Conservation (phyloP, 2,113 vertebrate genomes). For the Corythaeola cristata region DNA sequence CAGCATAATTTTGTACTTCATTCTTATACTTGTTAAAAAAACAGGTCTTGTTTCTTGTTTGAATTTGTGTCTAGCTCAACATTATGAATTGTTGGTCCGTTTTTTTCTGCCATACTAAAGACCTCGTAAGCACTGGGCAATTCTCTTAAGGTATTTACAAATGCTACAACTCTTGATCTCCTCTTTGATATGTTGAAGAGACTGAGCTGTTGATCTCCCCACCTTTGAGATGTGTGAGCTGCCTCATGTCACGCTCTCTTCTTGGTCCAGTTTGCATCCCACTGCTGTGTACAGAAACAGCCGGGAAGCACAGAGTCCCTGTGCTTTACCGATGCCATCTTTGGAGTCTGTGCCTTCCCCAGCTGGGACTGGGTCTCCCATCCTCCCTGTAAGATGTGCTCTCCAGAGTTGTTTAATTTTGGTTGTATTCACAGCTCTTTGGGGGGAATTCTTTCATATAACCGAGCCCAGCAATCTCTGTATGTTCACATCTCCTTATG, state of each 20-base stretch:
- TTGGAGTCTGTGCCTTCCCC: not conserved
- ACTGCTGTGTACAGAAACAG: not conserved
- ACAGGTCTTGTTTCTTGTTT: not conserved
- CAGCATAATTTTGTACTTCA: not conserved
- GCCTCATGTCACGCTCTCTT: not conserved
- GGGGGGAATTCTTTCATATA: not conserved
- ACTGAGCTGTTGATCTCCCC: not conserved
- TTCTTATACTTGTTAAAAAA: not conserved
- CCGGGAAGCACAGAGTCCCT: not conserved
- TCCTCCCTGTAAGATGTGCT: not conserved
- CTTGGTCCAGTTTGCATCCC: not conserved
- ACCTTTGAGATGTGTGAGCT: not conserved
- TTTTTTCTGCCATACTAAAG: not conserved
- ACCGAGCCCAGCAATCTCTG: not conserved
- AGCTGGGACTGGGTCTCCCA: not conserved
- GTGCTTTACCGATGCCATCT: not conserved
- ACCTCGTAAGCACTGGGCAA: not conserved
- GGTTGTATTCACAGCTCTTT: not conserved
- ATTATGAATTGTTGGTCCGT: rapidly evolving
- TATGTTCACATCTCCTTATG: not conserved
- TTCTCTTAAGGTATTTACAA: not conserved
- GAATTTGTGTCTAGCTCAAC: not conserved
- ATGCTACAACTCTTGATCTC: not conserved
- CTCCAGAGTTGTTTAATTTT: not conserved
- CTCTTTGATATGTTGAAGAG: not conserved